A percentile compares a stretch with the other conserved stretches of the same genome.
phyloP scores from a whole-genome alignment of 2,888 invertebrate species.

The Tipula unca region DNA sequence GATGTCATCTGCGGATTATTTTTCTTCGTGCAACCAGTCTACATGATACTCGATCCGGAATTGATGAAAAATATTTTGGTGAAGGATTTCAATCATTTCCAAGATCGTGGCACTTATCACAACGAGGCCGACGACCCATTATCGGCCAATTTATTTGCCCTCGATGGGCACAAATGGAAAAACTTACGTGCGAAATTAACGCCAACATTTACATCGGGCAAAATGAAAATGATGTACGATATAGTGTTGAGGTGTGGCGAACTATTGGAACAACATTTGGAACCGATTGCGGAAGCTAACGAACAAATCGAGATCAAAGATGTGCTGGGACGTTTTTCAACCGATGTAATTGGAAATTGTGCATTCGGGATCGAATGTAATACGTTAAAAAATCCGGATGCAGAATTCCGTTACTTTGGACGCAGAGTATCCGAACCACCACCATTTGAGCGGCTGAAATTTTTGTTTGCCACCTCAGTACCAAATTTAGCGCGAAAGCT shows the following conservation, averaged over 20 bases:
- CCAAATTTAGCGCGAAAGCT: neutral
- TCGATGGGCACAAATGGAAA: slow-evolving; percentile 43
- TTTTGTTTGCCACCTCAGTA: neutral
- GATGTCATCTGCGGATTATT: slow-evolving; percentile 24
- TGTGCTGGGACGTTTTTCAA: neutral
- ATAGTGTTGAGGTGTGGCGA: slow-evolving; percentile 29
- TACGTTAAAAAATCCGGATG: neutral
- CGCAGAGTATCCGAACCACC: neutral
- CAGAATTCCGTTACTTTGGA: neutral
- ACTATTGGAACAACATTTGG: neutral
- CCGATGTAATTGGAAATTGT: neutral
- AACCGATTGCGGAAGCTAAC: neutral
- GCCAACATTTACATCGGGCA: slow-evolving; percentile 44
- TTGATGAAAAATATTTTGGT: slow-evolving; percentile 34
- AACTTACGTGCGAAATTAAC: slow-evolving; percentile 41
- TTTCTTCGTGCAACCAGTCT: slow-evolving; percentile 23
- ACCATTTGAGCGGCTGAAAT: neutral
- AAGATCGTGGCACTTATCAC: slow-evolving; percentile 34
- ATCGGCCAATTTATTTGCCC: slow-evolving; percentile 33
- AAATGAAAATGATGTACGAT: slow-evolving; percentile 42
- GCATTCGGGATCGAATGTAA: neutral
- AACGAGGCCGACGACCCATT: slow-evolving; percentile 37
- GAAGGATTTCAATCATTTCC: slow-evolving; percentile 38
- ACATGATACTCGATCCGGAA: slow-evolving; percentile 29
- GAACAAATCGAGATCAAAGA: neutral